These are phyloP conservation scores for Charadrius vociferus DNA, from an alignment of 2,113 vertebrate genomes.

Conservation along the genomic window DNA sequence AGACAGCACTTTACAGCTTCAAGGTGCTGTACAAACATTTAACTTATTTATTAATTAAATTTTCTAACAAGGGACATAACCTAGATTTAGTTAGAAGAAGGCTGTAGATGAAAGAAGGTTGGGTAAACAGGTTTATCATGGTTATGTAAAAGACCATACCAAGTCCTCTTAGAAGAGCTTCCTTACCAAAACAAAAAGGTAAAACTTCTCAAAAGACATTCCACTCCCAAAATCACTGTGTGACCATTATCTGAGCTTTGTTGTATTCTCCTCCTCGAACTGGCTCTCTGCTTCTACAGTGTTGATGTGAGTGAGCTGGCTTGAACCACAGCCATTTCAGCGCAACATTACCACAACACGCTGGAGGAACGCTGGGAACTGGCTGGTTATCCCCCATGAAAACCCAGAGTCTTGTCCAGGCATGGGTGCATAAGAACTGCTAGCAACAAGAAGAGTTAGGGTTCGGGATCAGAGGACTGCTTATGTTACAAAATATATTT, in stretches of 20 bases:
- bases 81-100: slow-evolving; percentile 34
- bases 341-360: background rate
- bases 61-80: slow-evolving; percentile 55
- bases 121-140: background rate
- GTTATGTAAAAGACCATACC: background rate
- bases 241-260: background rate
- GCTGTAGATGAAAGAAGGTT: background rate
- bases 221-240: background rate
- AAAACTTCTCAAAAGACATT: background rate
- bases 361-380: background rate
- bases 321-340: background rate
- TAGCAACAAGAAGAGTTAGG: background rate
- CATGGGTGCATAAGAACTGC: background rate
- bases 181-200: background rate
- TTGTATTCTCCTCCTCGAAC: background rate
- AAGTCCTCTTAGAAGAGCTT: background rate
- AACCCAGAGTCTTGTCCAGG: background rate
- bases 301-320: background rate
- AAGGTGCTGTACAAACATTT: slow-evolving; percentile 59
- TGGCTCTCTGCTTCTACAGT: background rate
- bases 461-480: background rate
- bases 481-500: background rate
- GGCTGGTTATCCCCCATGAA: background rate
- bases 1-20: slow-evolving; percentile 39
- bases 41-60: slow-evolving; percentile 56